phyloP scores from a whole-genome alignment of 1,140 invertebrate genomes.

The Hyphantria cunea region DNA sequence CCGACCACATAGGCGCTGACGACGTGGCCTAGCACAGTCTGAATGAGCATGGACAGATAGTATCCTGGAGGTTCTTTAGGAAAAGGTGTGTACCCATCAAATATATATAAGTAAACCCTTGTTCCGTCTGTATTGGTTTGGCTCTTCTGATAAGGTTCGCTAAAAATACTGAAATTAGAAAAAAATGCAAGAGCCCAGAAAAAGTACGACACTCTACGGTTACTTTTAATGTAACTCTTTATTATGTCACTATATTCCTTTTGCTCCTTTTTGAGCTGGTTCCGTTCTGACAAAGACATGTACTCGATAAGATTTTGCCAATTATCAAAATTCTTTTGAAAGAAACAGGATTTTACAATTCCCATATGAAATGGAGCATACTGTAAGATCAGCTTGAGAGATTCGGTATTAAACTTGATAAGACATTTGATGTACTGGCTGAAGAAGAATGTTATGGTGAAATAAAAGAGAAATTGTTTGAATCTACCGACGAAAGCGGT shows the following conservation, averaged over 20 bases:
- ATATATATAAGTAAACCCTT: slow-evolving; percentile 45
- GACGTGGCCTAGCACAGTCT: slow-evolving; percentile 49
- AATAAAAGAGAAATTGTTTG: slow-evolving; percentile 44
- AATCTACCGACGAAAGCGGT: slow-evolving; percentile 28
- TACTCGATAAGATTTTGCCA: slow-evolving; percentile 49
- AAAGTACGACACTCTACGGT: slow-evolving; percentile 48
- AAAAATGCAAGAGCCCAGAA: slow-evolving; percentile 50
- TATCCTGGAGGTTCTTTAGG: slow-evolving; percentile 49
- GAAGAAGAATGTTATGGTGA: slow-evolving; percentile 47
- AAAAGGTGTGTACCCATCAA: slow-evolving; percentile 55
- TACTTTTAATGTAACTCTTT: slow-evolving; percentile 39
- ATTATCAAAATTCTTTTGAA: slow-evolving; percentile 42
- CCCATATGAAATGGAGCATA: slow-evolving; percentile 57
- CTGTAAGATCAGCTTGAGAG: slow-evolving; percentile 48
- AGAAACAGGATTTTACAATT: slow-evolving; percentile 47
- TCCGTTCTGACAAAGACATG: slow-evolving; percentile 41
- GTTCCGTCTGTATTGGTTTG: slow-evolving; percentile 41
- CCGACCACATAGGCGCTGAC: slow-evolving; percentile 49
- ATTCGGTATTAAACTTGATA: slow-evolving; percentile 33
- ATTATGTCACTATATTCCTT: slow-evolving; percentile 30
- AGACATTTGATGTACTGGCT: slow-evolving; percentile 53
- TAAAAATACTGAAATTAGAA: slow-evolving; percentile 51
- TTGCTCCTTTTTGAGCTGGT: slow-evolving; percentile 37
- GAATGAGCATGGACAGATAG: slow-evolving; percentile 49
- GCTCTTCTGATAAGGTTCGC: slow-evolving; percentile 51